Evolutionary conservation across 30 jellyfish, hydroid and myxozoan genomes (phyloP).

Genomic region (Cassiopea xamachana): DNA sequence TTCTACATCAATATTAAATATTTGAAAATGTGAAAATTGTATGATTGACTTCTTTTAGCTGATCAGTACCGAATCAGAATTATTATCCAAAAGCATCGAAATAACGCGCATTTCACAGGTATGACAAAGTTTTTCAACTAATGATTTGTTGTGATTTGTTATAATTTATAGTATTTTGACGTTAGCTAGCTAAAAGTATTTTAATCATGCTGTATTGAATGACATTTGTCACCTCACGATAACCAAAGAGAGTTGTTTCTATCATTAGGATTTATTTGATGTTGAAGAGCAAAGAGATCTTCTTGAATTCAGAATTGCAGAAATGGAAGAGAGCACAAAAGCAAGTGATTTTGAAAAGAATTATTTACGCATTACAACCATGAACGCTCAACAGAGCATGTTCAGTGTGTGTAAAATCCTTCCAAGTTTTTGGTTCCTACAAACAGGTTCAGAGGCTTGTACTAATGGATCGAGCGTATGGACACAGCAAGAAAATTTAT

Average conservation of each 20-base stretch:
- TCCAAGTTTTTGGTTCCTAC: too few species aligned
- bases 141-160: background rate
- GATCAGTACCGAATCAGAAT: slow-evolving; percentile 82
- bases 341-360: slow-evolving; percentile 7
- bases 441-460: too few species aligned
- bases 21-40: background rate
- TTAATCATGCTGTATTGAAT: background rate
- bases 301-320: slow-evolving; percentile 79
- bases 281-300: slow-evolving; percentile 88
- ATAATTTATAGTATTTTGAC: too few species aligned
- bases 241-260: background rate
- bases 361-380: background rate
- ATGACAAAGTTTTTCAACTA: background rate
- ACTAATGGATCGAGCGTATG: too few species aligned
- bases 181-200: background rate
- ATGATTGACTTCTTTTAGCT: slow-evolving; percentile 37
- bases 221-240: background rate
- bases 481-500: too few species aligned
- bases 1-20: background rate
- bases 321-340: slow-evolving; percentile 54
- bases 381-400: background rate
- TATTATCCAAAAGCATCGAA: slow-evolving; percentile 64
- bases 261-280: slow-evolving; percentile 68
- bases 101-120: slow-evolving; percentile 73
- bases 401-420: too few species aligned